Base-by-base conservation (phyloP, 2,113 vertebrate genomes). In the Tringa solitaria region DNA sequence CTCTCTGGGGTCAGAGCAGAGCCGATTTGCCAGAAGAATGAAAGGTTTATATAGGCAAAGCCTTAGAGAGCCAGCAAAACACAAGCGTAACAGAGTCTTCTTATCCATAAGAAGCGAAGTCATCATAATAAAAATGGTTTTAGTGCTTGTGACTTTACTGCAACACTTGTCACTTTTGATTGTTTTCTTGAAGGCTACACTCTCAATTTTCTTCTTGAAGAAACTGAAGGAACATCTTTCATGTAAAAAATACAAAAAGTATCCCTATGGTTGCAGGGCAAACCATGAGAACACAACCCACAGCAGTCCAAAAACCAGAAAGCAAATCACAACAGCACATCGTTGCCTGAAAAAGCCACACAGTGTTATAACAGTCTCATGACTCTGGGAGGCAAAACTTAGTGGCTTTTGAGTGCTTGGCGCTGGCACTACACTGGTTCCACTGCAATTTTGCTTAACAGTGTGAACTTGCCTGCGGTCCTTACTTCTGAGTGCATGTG, bases 251-350 rank as follows among this genome's bases (percentile, higher is more conserved):
- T 33, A 87, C 33, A 54, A 76, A 67, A 94, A 91, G 45, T 82
- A 92, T 89, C 27, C 67, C 80, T 79, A 76, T 87, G 69, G 86
- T 89, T 93, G 53, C 61, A 93, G 73, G 87, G 69, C 82, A 94
- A 93, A 84, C 74, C 27, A 12, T 93, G 90, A 96, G 74, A 96
- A 86, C 70, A 81, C 53, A 93, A 95, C 77, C 73, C 86, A 90
- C 79, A 96, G 80, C 76, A 75, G 56, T 79, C 76, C 65, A 80
- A 92, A 94, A 96, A 91, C 0, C 61, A 87, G 70, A 95, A 90
- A 85, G 87, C 43, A 93, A 92, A 96, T 94, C 87, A 93, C 81
- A 95, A 75, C 63, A 93, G 51, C 24, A 59, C 57, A 60, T 45
- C 0, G 0, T 56, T 72, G 60, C 77, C 65, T 92, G 61, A 95